Base-by-base conservation (phyloP, 2,113 vertebrate genomes). In the Notarius quadriscutis region DNA sequence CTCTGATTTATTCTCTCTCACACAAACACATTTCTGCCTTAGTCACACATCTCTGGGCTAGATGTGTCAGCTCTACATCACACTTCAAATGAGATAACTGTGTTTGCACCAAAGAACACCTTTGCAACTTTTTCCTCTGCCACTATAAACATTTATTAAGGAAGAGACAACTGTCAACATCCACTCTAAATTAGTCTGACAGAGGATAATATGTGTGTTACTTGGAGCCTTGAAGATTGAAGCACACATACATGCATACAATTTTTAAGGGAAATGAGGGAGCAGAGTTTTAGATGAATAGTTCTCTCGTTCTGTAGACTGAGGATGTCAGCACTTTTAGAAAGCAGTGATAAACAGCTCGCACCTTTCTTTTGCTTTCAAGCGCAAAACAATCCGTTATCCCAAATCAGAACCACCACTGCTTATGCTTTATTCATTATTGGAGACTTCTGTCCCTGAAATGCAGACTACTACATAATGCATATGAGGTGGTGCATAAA, bases 381-480 rank as follows among this genome's bases (percentile, higher is more conserved):
- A 62, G 15, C 27, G 50, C 34, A 60, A 58, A 78, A 63, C 50
- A 53, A 79, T 30, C 2, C 12, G 17, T 50, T 80, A 30, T 84
- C 20, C n/a, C 17, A 51, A 71, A 77, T 77, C 50, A 41, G 27
- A 67, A 6, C 1, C 12, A 20, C 22, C 78, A 7, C 60, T 74
- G 83, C 83, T 85, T 27, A 77, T 88, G 79, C 62, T 65, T 88
- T 69, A 88, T 88, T 86, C 58, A 86, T 77, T 58, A 83, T 27
- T 17, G 17, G 17, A 63, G 34, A 74, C 55, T 57, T 63, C 75
- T 75, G 51, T 81, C 69, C 75, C 58, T 55, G 62, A 65, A 58
- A 53, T 58, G 27, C 50, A 57, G 48, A 14, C 41, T 53, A 30
- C 14, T n/a, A 18, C 63, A 81, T 86, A 69, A 86, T 86, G 50